phyloP scores from a whole-genome alignment of 2,888 invertebrate species.

The Caenorhabditis zanzibari region DNA sequence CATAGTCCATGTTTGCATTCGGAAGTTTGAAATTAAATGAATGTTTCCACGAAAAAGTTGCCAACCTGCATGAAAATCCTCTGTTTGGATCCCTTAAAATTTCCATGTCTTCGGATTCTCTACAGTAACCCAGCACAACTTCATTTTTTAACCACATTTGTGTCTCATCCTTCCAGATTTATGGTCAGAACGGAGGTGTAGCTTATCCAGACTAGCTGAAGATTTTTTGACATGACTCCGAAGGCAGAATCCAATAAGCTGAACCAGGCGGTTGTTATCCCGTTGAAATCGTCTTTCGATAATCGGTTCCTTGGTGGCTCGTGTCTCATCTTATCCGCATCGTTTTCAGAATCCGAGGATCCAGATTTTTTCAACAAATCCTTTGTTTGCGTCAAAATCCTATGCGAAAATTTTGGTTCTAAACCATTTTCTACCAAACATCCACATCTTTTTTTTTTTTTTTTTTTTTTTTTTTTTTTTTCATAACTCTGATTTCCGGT shows the following conservation, averaged over 20 bases:
- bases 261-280: constrained; percentile 4
- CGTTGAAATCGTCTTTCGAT: neutral
- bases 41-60: no score
- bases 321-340: neutral
- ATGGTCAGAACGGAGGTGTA: neutral
- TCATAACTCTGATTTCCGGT: constrained; percentile 17
- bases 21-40: no score
- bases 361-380: neutral
- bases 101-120: no score
- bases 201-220: neutral
- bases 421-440: neutral
- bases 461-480: no score
- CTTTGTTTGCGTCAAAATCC: neutral
- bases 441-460: constrained; percentile 6
- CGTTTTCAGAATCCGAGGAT: neutral
- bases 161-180: neutral
- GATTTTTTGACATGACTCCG: neutral
- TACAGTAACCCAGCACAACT: no score
- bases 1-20: no score
- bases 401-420: no score
- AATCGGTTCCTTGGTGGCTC: neutral
- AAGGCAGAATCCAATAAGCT: neutral
- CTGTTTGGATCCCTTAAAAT: no score
- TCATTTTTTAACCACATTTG: neutral
- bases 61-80: no score